phyloP scores from a whole-genome alignment of 2,888 invertebrate species.

The Pherbina coryleti region DNA sequence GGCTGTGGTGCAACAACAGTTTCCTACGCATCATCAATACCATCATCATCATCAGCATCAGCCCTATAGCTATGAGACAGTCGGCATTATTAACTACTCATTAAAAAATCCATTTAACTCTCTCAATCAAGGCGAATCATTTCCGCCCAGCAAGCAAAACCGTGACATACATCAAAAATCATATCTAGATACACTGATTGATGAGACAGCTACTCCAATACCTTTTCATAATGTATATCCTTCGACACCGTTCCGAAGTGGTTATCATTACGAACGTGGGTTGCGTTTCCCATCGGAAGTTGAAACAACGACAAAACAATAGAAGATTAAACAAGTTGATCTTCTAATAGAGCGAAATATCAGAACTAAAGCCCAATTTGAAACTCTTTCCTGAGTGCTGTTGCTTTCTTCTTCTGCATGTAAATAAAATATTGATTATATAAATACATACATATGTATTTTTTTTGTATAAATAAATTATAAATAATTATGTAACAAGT shows the following conservation, averaged over 20 bases:
- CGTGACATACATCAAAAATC: conserved; percentile 57
- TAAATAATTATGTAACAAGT: neutral
- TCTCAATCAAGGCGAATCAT: conserved; percentile 65
- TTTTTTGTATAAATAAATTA: neutral
- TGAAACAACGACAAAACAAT: neutral
- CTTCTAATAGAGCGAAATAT: neutral
- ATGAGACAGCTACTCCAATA: conserved; percentile 37
- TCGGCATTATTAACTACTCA: conserved; percentile 59
- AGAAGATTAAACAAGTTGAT: neutral
- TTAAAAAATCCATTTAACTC: conserved; percentile 65
- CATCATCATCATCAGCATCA: conserved; percentile 51
- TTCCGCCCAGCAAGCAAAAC: conserved; percentile 61
- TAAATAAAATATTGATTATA: no score
- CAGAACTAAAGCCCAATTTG: neutral
- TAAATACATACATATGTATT: no score
- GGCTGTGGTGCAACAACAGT: conserved; percentile 38
- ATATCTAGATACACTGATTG: conserved; percentile 60
- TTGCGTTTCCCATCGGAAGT: conserved; percentile 27
- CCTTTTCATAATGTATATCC: conserved; percentile 31
- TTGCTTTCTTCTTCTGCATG: no score
- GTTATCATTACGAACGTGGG: conserved; percentile 51
- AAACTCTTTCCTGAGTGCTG: no score
- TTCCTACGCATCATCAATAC: conserved; percentile 47
- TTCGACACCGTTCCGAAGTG: conserved; percentile 44
- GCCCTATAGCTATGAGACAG: conserved; percentile 59